Evolutionary conservation across 92 coral and sea anemone genomes (phyloP).

Genomic region (Palythoa heliodiscus): DNA sequence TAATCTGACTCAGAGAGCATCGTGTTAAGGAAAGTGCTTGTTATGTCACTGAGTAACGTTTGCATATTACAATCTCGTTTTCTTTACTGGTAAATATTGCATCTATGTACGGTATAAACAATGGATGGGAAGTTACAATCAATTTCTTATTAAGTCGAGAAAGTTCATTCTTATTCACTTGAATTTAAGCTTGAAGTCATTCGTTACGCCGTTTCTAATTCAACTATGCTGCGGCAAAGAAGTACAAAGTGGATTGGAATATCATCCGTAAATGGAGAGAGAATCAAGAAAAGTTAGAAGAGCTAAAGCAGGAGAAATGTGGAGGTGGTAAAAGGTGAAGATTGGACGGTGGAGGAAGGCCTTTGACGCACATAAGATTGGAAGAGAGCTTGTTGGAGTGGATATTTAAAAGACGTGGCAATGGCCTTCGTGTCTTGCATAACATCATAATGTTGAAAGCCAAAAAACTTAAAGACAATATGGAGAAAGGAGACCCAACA

Average conservation of each 20-base stretch:
- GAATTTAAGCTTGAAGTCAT: conserved; percentile 49
- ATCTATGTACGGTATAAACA: no score
- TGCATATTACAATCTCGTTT: no score
- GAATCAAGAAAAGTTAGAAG: no score
- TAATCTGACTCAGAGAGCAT: no score
- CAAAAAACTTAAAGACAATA: conserved; percentile 47
- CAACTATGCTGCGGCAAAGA: conserved; percentile 47
- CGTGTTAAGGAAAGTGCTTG: no score
- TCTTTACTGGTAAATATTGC: no score
- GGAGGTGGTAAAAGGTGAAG: conserved; percentile 41
- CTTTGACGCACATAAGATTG: conserved; percentile 20
- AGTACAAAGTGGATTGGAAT: conserved; percentile 17
- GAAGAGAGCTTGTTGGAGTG: conserved; percentile 30
- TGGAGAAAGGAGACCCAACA: conserved; percentile 29
- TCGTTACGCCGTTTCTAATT: conserved; percentile 42
- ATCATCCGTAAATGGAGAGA: conserved; percentile 7
- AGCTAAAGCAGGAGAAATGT: no score
- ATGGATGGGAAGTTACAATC: no score
- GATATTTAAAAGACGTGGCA: conserved; percentile 24
- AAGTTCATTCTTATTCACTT: conserved; percentile 44
- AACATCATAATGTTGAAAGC: conserved; percentile 51
- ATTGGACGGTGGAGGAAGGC: conserved; percentile 49
- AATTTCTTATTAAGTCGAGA: no score
- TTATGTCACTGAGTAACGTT: no score
- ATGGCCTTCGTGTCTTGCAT: conserved; percentile 45